Evolutionary conservation across 2,797 vertebrate species (phyloP).

Genomic region (Acanthornis magna): DNA sequence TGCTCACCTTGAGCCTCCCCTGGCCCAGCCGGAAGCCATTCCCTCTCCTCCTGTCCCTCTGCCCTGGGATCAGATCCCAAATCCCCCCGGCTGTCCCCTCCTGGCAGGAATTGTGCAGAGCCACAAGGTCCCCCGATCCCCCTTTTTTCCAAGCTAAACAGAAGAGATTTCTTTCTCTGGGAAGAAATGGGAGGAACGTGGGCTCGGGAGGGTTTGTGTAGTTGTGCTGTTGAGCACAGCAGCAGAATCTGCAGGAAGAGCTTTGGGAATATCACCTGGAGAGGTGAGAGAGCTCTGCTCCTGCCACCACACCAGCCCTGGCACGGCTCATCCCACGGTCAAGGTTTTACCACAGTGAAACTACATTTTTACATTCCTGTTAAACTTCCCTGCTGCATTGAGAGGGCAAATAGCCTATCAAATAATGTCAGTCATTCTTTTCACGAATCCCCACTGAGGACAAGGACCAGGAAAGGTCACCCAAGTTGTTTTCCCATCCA

Average conservation of each 20-base stretch:
- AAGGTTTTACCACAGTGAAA: neutral
- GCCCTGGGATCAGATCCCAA: neutral
- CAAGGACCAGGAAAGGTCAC: neutral
- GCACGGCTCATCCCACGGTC: neutral
- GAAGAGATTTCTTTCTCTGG: neutral
- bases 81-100: neutral
- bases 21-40: fast-evolving
- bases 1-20: fast-evolving
- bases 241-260: neutral
- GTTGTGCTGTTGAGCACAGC: neutral
- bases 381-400: neutral
- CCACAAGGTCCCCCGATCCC: neutral
- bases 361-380: neutral
- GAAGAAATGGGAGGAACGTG: neutral
- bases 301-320: neutral
- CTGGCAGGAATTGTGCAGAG: neutral
- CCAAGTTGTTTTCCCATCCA: neutral
- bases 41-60: neutral
- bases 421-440: neutral
- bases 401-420: neutral
- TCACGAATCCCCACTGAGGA: neutral
- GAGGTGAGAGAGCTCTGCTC: neutral
- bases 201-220: neutral
- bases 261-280: neutral
- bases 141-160: neutral